These are phyloP conservation scores for Nasonia longicornis DNA, from an alignment of 1,140 invertebrate genomes.

Conservation along the genomic window DNA sequence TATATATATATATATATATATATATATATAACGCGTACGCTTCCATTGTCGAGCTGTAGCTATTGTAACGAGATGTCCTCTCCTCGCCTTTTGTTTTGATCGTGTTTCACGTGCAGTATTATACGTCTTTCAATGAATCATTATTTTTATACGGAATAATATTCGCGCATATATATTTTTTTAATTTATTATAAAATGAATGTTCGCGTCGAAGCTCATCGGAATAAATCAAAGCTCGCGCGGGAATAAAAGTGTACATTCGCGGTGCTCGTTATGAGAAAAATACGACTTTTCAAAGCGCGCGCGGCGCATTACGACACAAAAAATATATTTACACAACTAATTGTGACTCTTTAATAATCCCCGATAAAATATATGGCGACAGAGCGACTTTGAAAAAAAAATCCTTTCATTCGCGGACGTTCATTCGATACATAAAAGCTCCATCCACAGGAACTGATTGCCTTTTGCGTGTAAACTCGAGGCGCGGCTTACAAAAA, in stretches of 20 bases:
- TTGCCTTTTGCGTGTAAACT: conserved; percentile 7
- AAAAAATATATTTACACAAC: background rate
- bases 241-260: background rate
- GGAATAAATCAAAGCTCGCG: background rate
- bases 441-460: background rate
- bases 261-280: background rate
- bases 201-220: too few species aligned
- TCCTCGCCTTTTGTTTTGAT: background rate
- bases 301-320: background rate
- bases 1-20: too few species aligned
- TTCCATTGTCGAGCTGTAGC: background rate
- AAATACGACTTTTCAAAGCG: background rate
- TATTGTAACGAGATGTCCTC: conserved; percentile 10
- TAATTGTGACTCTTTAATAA: background rate
- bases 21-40: too few species aligned
- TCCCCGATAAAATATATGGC: background rate
- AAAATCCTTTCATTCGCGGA: background rate
- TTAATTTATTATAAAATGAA: background rate
- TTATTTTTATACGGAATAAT: background rate
- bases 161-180: too few species aligned
- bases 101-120: background rate
- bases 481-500: background rate
- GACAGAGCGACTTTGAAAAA: background rate
- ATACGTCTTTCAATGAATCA: background rate
- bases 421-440: background rate